A percentile compares a stretch with the other conserved stretches of the same genome.
phyloP scores from a whole-genome alignment of 2,888 invertebrate species.

The Epistrophe eligans region DNA sequence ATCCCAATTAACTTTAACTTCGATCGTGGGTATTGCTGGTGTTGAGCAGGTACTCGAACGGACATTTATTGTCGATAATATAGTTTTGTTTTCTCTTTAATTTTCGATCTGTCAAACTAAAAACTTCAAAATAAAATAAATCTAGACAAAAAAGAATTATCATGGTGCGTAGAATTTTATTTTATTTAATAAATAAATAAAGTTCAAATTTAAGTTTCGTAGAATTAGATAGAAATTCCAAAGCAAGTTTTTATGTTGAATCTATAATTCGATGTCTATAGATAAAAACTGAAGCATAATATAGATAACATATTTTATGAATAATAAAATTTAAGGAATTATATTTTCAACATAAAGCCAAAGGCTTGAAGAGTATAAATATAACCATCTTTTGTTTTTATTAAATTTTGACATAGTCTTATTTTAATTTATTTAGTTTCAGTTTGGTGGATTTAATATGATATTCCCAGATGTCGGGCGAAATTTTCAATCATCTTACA shows the following conservation, averaged over 20 bases:
- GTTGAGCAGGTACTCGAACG: no score
- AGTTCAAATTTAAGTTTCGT: no score
- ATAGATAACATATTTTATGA: no score
- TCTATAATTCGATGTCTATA: no score
- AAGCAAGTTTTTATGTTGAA: no score
- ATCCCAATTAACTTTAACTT: no score
- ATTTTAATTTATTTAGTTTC: constrained; percentile 82
- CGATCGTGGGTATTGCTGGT: no score
- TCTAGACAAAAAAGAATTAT: no score
- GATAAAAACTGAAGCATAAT: no score
- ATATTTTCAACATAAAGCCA: background rate
- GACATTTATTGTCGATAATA: background rate
- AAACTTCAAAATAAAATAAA: no score
- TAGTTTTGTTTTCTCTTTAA: background rate
- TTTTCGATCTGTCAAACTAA: no score
- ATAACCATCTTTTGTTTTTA: background rate
- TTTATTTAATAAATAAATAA: background rate
- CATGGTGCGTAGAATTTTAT: constrained; percentile 34
- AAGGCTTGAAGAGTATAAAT: background rate
- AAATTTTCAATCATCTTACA: constrained; percentile 92
- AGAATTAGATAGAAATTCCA: no score
- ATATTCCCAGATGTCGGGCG: constrained; percentile 94
- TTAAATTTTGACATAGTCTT: background rate
- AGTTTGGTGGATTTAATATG: constrained; percentile 92
- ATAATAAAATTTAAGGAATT: background rate